Evolutionary conservation across 2,888 invertebrate genomes (phyloP).

Genomic region (Muscina levida): DNA sequence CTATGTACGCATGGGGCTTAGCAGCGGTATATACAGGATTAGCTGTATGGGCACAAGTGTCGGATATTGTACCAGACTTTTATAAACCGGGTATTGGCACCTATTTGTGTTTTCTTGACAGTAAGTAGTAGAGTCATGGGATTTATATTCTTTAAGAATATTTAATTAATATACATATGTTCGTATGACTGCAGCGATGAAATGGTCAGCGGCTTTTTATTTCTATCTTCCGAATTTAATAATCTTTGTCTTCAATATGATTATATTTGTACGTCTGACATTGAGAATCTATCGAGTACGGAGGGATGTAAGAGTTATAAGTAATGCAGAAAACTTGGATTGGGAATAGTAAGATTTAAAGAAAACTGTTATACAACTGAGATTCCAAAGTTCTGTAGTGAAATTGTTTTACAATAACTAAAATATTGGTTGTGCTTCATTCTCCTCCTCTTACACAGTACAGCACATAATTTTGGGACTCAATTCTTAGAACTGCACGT

Average conservation of each 20-base stretch:
- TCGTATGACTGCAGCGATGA: conserved; percentile 12
- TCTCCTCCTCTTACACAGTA: too few species aligned
- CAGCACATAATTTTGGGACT: too few species aligned
- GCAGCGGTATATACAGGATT: conserved; percentile 59
- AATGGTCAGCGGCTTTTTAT: conserved; percentile 73
- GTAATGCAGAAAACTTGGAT: conserved; percentile 62
- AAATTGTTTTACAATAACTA: background rate
- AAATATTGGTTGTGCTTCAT: background rate
- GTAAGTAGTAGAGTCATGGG: conserved; percentile 79
- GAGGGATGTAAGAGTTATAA: conserved; percentile 68
- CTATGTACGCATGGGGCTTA: conserved; percentile 68
- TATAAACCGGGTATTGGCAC: conserved; percentile 79
- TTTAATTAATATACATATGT: too few species aligned
- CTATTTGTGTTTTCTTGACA: conserved; percentile 81
- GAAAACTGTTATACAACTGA: too few species aligned
- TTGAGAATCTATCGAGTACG: conserved; percentile 71
- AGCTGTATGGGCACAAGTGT: conserved; percentile 68
- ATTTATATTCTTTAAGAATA: background rate
- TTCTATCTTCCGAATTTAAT: conserved; percentile 74
- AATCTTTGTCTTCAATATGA: conserved; percentile 72
- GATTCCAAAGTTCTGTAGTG: too few species aligned
- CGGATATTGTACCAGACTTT: conserved; percentile 16
- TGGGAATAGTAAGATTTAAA: conserved; percentile 27
- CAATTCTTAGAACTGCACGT: too few species aligned
- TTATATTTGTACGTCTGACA: conserved; percentile 74